These are phyloP conservation scores for Alca torda DNA, from an alignment of 2,797 vertebrate species.

Conservation along the genomic window DNA sequence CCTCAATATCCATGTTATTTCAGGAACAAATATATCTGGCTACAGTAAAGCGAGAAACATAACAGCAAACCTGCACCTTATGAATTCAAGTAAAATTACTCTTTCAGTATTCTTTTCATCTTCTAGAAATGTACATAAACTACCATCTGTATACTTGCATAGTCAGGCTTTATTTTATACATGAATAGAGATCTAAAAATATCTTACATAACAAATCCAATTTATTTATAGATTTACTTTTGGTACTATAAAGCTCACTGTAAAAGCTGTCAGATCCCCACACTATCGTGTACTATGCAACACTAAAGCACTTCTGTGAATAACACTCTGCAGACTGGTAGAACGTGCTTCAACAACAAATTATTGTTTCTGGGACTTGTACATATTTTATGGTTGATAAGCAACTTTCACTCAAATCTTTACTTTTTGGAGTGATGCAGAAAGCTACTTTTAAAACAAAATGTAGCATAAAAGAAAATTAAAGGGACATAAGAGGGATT, in stretches of 20 bases:
- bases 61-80: background rate
- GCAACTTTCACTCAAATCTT: background rate
- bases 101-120: background rate
- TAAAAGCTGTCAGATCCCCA: background rate
- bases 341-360: background rate
- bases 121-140: constrained; percentile 46
- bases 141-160: background rate
- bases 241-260: background rate
- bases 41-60: background rate
- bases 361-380: background rate
- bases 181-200: background rate
- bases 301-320: background rate
- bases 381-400: background rate
- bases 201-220: background rate
- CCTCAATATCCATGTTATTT: background rate
- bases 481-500: background rate
- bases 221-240: background rate
- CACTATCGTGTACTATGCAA: background rate
- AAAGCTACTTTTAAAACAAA: background rate
- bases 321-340: background rate
- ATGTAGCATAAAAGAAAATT: background rate
- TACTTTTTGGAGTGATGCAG: background rate
- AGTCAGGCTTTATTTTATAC: background rate
- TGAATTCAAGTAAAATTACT: background rate
- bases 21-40: background rate